Evolutionary conservation across 1,140 invertebrate species (phyloP).

Genomic region (Melanaphis sacchari): DNA sequence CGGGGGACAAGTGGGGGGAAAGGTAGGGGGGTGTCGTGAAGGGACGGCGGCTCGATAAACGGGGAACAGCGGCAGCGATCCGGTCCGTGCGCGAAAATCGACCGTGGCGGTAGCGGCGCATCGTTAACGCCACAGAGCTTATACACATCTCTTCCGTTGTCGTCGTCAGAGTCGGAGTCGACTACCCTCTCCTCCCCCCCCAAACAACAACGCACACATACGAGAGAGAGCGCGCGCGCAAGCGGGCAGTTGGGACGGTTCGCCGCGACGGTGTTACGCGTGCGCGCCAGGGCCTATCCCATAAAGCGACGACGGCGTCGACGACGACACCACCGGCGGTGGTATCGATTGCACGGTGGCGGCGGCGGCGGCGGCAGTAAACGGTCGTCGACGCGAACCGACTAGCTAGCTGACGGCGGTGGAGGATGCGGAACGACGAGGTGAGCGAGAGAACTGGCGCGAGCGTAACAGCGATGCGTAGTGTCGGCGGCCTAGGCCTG

Average conservation of each 20-base stretch:
- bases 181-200: not conserved
- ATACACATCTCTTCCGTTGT: not conserved
- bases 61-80: not conserved
- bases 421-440: not conserved
- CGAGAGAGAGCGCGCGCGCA: no score
- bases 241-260: not conserved
- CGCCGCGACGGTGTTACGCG: not conserved
- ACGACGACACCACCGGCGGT: not conserved
- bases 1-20: no score
- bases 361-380: not conserved
- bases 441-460: not conserved
- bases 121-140: conserved; percentile 41
- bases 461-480: conserved; percentile 13
- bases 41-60: no score
- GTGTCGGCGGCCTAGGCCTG: not conserved
- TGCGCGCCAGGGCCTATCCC: conserved; percentile 4
- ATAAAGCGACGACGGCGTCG: not conserved
- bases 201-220: not conserved
- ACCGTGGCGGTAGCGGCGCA: conserved; percentile 12
- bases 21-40: not conserved
- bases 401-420: not conserved
- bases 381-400: not conserved
- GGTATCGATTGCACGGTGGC: conserved; percentile 39
- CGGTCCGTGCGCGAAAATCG: conserved; percentile 25
- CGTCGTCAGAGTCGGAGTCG: not conserved